phyloP scores from a whole-genome alignment of 53 echinoderm and acorn worm species.

The Echinarachnius parma region DNA sequence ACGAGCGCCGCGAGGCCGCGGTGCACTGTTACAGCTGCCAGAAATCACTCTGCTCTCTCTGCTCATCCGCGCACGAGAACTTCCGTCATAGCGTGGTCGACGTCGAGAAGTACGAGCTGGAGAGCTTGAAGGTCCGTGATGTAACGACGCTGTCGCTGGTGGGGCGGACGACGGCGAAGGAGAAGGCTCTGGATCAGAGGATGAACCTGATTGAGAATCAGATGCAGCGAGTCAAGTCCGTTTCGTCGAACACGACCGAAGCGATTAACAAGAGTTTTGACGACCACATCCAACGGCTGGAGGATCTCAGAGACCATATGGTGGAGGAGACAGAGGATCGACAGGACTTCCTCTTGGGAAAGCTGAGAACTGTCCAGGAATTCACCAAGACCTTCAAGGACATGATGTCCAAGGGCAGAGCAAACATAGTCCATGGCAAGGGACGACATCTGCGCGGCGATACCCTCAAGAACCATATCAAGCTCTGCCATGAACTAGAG shows the following conservation, averaged over 20 bases:
- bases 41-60: slow-evolving; percentile 11
- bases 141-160: slow-evolving; percentile 1
- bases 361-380: slow-evolving; percentile 7
- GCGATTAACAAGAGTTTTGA: not conserved
- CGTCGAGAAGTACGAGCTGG: slow-evolving; percentile 3
- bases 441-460: slow-evolving; percentile 10
- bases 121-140: slow-evolving; percentile 17
- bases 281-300: not conserved
- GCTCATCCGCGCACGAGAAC: slow-evolving; percentile 10
- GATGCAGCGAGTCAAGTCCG: slow-evolving; percentile 6
- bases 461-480: slow-evolving; percentile 4
- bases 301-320: not conserved
- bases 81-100: slow-evolving; percentile 8
- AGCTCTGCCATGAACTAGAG: slow-evolving; percentile 23
- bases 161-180: slow-evolving; percentile 1
- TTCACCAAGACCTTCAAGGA: slow-evolving; percentile 1
- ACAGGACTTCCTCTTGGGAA: slow-evolving; percentile 16
- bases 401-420: slow-evolving; percentile 2
- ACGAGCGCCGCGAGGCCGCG: slow-evolving; percentile 17
- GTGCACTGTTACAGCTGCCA: slow-evolving; percentile 17
- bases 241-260: not conserved
- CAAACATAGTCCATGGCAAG: not conserved
- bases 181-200: slow-evolving; percentile 11
- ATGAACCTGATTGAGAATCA: slow-evolving; percentile 5
- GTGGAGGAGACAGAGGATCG: slow-evolving; percentile 9